These are phyloP conservation scores for Sarcophilus harrisii DNA, from an alignment of 2,797 vertebrate species.

Conservation along the genomic window DNA sequence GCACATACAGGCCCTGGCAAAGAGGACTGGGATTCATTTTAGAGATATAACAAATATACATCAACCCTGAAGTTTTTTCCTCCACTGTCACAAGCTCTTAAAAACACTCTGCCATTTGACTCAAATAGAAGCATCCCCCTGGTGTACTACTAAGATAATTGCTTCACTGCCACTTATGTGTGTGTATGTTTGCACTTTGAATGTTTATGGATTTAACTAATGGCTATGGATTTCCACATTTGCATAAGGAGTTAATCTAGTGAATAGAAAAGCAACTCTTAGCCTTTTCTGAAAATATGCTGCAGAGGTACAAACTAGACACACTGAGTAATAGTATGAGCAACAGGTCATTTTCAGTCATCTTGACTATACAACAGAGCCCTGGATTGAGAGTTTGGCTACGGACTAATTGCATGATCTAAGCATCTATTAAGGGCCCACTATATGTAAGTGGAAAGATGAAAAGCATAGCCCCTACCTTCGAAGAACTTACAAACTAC, in stretches of 20 bases:
- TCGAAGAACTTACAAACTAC: background rate
- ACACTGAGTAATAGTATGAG: background rate
- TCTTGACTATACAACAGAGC: background rate
- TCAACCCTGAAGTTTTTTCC: constrained; percentile 67
- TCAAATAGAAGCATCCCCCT: constrained; percentile 29
- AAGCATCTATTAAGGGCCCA: background rate
- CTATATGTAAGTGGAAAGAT: background rate
- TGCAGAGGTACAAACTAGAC: background rate
- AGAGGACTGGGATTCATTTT: constrained; percentile 69
- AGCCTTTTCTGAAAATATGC: background rate
- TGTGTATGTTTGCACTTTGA: background rate
- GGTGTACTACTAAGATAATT: constrained; percentile 67
- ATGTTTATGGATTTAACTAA: background rate
- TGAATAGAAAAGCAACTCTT: background rate
- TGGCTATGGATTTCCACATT: background rate
- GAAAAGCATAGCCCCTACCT: background rate
- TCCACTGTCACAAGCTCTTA: constrained; percentile 64
- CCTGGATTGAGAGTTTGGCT: background rate
- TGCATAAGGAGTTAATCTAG: background rate
- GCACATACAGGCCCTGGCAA: constrained; percentile 66
- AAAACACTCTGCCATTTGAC: constrained; percentile 71
- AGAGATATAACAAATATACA: constrained; percentile 68
- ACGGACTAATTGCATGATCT: background rate
- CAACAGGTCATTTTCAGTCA: background rate
- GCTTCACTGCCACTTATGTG: background rate